phyloP scores from a whole-genome alignment of 1,140 invertebrate species.

The Temnothorax nylanderi region DNA sequence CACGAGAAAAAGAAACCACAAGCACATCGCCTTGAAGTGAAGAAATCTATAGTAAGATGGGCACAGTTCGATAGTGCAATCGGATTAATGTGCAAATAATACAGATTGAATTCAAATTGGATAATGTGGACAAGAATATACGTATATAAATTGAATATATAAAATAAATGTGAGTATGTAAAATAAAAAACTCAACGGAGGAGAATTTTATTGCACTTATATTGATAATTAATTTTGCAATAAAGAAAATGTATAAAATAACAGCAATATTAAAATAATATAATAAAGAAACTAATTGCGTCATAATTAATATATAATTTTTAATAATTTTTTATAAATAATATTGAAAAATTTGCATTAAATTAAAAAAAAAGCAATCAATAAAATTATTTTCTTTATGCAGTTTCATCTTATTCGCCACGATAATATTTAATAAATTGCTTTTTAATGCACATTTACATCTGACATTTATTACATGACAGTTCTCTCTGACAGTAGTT shows the following conservation, averaged over 20 bases:
- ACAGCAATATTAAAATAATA: neutral
- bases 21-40: neutral
- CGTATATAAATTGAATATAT: neutral
- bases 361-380: too few relatives aligned
- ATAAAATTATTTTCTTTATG: too few relatives aligned
- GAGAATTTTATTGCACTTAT: neutral
- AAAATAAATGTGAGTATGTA: neutral
- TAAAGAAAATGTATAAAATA: neutral
- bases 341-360: neutral
- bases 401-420: neutral
- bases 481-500: neutral
- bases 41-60: neutral
- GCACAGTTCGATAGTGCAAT: neutral
- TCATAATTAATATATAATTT: neutral
- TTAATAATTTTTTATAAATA: neutral
- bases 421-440: neutral
- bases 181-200: neutral
- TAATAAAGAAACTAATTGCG: neutral
- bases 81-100: conserved; percentile 24
- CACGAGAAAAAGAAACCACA: conserved; percentile 44
- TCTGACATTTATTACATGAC: neutral
- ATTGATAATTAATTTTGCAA: conserved; percentile 13
- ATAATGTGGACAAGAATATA: neutral
- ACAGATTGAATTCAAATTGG: neutral
- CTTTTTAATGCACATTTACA: neutral